Base-by-base conservation (phyloP, 2,113 vertebrate genomes). In the Sylvietta virens region DNA sequence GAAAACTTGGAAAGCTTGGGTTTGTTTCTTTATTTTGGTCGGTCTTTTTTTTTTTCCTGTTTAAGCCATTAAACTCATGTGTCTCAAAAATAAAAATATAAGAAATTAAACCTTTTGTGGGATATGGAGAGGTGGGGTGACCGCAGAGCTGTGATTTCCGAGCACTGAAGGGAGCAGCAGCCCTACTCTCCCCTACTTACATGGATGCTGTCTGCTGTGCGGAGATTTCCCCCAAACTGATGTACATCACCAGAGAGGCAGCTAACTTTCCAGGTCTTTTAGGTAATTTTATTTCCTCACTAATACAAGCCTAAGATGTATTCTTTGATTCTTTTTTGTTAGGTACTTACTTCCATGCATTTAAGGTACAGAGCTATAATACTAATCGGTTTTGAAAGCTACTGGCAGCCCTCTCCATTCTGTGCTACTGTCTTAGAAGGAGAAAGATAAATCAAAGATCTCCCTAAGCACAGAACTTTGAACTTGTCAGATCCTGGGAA, bases 401-500 rank as follows among this genome's bases (percentile, higher is more conserved):
- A 45, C 79, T 86, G 74, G 54, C 88, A 92, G 24, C 30, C 40
- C 33, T 86, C 30, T 92, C 42, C n/a, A 3, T 77, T 86, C 74
- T 77, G 20, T 37, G 12, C 61, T 71, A n/a, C 79, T 82, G 14
- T 88, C 82, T 94, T 64, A 58, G 78, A 83, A 94, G 79, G 79
- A 80, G 42, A 62, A 73, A 88, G 90, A 90, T 90, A 81, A 95
- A 90, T 88, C 20, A 3, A 90, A 77, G 79, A 69, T 88, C 79
- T 92, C 71, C 79, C 58, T 57, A 65, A 86, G 88, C 79, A 54
- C 27, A 58, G 21, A 94, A 90, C 92, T 94, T 92, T 93, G 90
- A 95, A 96, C 83, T 81, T 91, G 82, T 78, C 77, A 84, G 56
- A 83, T 70, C 60, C 82, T 64, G 56, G 72, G 76, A 90, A 94